Conservation (phyloP, 2,797 vertebrate species). For the Premnoplex brunnescens region DNA sequence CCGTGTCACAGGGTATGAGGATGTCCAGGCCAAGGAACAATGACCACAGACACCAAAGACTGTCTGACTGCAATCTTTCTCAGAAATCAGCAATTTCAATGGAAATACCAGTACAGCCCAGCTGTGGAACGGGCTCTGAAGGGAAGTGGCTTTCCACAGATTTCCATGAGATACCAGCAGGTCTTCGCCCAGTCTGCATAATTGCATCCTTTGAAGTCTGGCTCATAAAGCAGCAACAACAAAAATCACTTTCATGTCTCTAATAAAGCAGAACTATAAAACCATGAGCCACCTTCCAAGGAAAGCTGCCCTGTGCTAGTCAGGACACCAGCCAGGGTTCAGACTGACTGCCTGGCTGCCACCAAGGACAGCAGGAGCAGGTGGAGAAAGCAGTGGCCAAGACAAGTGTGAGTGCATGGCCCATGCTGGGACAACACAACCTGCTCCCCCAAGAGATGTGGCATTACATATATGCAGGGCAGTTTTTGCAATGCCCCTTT, state of each 20-base stretch:
- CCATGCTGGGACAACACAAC: rapidly evolving
- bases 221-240: slow-evolving; percentile 27
- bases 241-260: slow-evolving; percentile 34
- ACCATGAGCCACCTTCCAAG: neutral
- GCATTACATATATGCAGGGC: rapidly evolving
- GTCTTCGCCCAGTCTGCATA: neutral
- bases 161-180: slow-evolving; percentile 30
- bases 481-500: rapidly evolving
- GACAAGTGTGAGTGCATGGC: rapidly evolving
- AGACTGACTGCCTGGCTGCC: neutral
- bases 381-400: neutral
- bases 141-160: neutral
- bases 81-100: neutral
- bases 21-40: neutral
- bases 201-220: slow-evolving; percentile 36
- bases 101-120: neutral
- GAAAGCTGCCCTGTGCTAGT: neutral
- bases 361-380: rapidly evolving
- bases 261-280: slow-evolving; percentile 50
- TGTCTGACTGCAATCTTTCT: neutral
- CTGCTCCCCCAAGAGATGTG: rapidly evolving
- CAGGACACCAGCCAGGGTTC: rapidly evolving
- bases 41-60: neutral
- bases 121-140: rapidly evolving
- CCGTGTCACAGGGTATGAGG: rapidly evolving